Evolutionary conservation across 92 coral and sea anemone genomes (phyloP), one percentile per base, ranked within the genome.

Genomic region (Epizoanthus stellaris): DNA sequence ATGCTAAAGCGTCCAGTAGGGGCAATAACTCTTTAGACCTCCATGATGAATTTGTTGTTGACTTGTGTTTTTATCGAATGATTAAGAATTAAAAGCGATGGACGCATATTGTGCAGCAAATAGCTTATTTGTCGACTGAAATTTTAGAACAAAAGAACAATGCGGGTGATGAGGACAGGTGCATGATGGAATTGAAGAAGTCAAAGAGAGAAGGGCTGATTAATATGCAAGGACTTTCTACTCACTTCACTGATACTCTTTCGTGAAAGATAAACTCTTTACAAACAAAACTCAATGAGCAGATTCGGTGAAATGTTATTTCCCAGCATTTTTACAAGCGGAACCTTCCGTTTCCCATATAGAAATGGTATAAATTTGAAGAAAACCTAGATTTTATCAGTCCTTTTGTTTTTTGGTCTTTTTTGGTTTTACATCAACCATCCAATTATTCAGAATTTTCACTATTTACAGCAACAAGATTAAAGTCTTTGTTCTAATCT

Each of bases 111-210:
- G 83, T 14, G 40, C 67, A 30, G 73, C 82, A 62, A 79, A 75
- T 57, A 54, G 80, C 80, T 57, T 63, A 62, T 45, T 43, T 79
- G 83, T 79, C 53, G 70, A 58, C 36, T 30, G 72, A 63, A 79
- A 79, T 13, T 47, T 62, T 20, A 67, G 67, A 14, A 79, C 83
- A 79, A 79, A 40, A 42, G 49, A 21, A n/a, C 59, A 42, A 64
- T 70, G 83, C 73, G 83, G 83, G 83, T 62, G 59, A 56, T 23
- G 42, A 21, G 52, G 82, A 59, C 83, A 79, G 83, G 83, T 79
- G 25, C 25, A 23, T 23, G 83, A n/a, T 45, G 19, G 60, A 72
- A 7, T n/a, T 20, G 38, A 45, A 52, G 12, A 52, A 52, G 56
- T 52, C 56, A 52, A 13, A 52, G 60, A 23, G 56, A 21, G 36